A percentile compares a stretch with the other conserved stretches of the same genome.
phyloP scores from a whole-genome alignment of 1,140 invertebrate genomes.

The Paralvinella palmiformis region DNA sequence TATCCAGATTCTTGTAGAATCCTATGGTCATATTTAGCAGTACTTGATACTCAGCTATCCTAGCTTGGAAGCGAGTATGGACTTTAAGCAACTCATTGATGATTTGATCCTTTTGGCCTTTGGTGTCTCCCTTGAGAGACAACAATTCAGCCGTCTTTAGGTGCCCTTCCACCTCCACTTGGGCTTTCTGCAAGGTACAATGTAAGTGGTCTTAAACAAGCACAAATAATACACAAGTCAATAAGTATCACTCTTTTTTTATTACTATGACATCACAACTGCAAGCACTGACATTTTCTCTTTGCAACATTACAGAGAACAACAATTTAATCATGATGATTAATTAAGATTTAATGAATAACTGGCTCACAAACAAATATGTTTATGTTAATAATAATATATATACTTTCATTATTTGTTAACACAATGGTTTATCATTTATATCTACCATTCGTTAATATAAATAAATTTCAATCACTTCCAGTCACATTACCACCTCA shows the following conservation, averaged over 20 bases:
- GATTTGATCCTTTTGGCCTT: conserved; percentile 54
- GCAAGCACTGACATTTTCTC: too few species aligned
- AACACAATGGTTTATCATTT: too few species aligned
- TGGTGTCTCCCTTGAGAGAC: conserved; percentile 48
- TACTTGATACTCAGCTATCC: conserved; percentile 67
- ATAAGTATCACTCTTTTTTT: background rate
- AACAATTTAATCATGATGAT: too few species aligned
- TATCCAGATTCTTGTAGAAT: conserved; percentile 63
- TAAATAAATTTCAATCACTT: too few species aligned
- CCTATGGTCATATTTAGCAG: conserved; percentile 66
- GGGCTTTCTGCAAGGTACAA: conserved; percentile 53
- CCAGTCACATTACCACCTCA: too few species aligned
- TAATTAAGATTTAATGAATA: too few species aligned
- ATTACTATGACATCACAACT: too few species aligned
- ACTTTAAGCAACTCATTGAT: conserved; percentile 59
- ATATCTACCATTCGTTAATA: too few species aligned
- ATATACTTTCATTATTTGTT: too few species aligned
- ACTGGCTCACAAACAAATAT: background rate
- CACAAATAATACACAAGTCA: background rate
- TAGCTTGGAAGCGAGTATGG: conserved; percentile 61
- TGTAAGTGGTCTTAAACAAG: too few species aligned
- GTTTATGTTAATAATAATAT: too few species aligned
- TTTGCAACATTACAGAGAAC: too few species aligned
- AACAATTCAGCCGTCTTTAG: conserved; percentile 60
- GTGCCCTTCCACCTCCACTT: conserved; percentile 65